These are phyloP conservation scores for Phasia obesa DNA, from an alignment of 2,888 invertebrate species.

Conservation along the genomic window DNA sequence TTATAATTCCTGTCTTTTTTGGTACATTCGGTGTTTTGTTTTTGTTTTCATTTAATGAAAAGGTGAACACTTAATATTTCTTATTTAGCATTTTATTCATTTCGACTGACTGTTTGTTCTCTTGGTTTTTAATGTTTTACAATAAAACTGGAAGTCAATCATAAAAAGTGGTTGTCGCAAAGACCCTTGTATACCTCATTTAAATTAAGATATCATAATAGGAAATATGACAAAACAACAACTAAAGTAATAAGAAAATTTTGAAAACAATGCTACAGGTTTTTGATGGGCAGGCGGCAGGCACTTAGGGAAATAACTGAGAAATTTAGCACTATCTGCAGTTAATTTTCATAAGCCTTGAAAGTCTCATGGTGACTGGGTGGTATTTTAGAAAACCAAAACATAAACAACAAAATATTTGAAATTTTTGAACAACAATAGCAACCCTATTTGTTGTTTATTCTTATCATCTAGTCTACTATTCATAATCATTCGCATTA, in stretches of 20 bases:
- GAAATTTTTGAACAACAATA: slow-evolving; percentile 25
- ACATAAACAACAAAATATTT: slow-evolving; percentile 29
- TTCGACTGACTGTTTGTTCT: background rate
- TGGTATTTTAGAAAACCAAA: slow-evolving; percentile 20
- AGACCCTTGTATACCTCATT: slow-evolving; percentile 45
- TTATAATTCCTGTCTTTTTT: slow-evolving; percentile 45
- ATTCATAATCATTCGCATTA: slow-evolving; percentile 60
- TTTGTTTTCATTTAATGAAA: slow-evolving; percentile 42
- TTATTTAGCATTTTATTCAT: slow-evolving; percentile 34
- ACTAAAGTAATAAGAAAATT: slow-evolving; percentile 1
- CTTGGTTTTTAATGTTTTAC: background rate
- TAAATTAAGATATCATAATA: too few relatives aligned
- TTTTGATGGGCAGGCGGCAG: too few relatives aligned
- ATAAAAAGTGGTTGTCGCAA: slow-evolving; percentile 19
- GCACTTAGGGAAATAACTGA: slow-evolving; percentile 70
- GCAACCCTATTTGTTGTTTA: too few relatives aligned
- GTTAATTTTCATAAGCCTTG: slow-evolving; percentile 43
- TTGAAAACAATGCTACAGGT: slow-evolving; percentile 43
- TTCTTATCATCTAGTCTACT: slow-evolving; percentile 32
- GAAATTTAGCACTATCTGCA: slow-evolving; percentile 64
- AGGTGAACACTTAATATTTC: slow-evolving; percentile 61
- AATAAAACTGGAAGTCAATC: slow-evolving; percentile 7
- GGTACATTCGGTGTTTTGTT: slow-evolving; percentile 8
- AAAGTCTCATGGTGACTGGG: background rate
- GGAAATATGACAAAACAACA: slow-evolving; percentile 7